Percentiles rank a stretch among this genome's conserved stretches.
phyloP scores from a whole-genome alignment of 2,797 vertebrate genomes.

The Astyanax mexicanus region DNA sequence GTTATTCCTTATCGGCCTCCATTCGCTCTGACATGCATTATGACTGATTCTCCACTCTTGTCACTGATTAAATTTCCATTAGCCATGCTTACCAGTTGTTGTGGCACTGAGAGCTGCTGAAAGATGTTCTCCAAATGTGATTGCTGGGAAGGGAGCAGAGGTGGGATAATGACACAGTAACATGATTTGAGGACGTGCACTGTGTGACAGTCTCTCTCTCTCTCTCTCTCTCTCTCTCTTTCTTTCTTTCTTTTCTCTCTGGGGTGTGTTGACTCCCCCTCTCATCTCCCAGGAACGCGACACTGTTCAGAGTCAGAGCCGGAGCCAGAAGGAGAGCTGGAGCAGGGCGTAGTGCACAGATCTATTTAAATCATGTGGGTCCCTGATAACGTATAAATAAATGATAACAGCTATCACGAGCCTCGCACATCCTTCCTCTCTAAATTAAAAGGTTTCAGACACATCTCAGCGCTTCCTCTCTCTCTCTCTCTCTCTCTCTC shows the following conservation, averaged over 20 bases:
- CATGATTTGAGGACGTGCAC: slow-evolving; percentile 55
- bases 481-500: slow-evolving; percentile 11
- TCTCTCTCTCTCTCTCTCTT: slow-evolving; percentile 30
- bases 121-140: slow-evolving; percentile 74
- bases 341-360: slow-evolving; percentile 24
- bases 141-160: slow-evolving; percentile 67
- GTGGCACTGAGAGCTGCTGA: slow-evolving; percentile 65
- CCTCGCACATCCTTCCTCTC: slow-evolving; percentile 12
- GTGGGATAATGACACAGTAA: slow-evolving; percentile 71
- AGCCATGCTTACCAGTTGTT: slow-evolving; percentile 73
- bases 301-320: slow-evolving; percentile 25
- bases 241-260: slow-evolving; percentile 11
- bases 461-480: slow-evolving; percentile 14
- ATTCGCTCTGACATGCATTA: slow-evolving; percentile 68
- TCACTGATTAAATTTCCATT: slow-evolving; percentile 84
- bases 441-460: slow-evolving; percentile 25
- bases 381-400: slow-evolving; percentile 10
- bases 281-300: slow-evolving; percentile 41
- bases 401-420: slow-evolving; percentile 29
- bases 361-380: slow-evolving; percentile 47
- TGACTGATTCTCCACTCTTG: slow-evolving; percentile 76
- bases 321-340: slow-evolving; percentile 20
- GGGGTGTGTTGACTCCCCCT: background rate
- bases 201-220: slow-evolving; percentile 61
- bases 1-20: slow-evolving; percentile 72